Percentiles rank a stretch among this genome's conserved stretches.
These are phyloP conservation scores for Melanotaenia trifasciata DNA, from an alignment of 2,797 vertebrate species.

Conservation along the genomic window DNA sequence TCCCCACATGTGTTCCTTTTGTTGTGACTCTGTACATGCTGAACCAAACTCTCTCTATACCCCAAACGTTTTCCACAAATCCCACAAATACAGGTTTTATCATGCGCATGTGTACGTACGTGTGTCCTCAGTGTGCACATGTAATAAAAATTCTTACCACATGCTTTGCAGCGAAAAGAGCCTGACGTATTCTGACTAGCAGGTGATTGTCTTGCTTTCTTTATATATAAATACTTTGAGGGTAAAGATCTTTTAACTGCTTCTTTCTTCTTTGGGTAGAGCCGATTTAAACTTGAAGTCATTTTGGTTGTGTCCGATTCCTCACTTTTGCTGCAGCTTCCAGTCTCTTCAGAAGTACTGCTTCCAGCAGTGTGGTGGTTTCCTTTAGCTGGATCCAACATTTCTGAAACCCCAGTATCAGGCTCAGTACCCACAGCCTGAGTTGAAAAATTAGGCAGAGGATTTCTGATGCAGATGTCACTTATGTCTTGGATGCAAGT, in stretches of 20 bases:
- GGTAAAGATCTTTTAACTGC: constrained; percentile 2
- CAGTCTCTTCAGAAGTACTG: neutral
- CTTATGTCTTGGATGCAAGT: constrained; percentile 9
- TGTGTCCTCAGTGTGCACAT: constrained; percentile 45
- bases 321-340: neutral
- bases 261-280: constrained; percentile 4
- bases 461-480: constrained; percentile 1
- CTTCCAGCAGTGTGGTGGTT: neutral
- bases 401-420: neutral
- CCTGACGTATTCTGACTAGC: constrained; percentile 1
- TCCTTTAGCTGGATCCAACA: neutral
- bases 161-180: constrained; percentile 30
- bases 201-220: neutral
- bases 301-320: neutral
- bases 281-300: neutral
- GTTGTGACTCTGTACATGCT: constrained; percentile 37
- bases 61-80: constrained; percentile 42
- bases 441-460: constrained; percentile 5
- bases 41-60: constrained; percentile 17
- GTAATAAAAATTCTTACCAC: constrained; percentile 46
- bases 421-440: neutral
- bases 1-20: constrained; percentile 33
- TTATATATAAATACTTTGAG: neutral
- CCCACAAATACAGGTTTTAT: constrained; percentile 39
- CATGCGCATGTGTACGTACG: constrained; percentile 17